Base-by-base conservation (phyloP, 2,888 invertebrate species). In the Coleophora flavipennella region DNA sequence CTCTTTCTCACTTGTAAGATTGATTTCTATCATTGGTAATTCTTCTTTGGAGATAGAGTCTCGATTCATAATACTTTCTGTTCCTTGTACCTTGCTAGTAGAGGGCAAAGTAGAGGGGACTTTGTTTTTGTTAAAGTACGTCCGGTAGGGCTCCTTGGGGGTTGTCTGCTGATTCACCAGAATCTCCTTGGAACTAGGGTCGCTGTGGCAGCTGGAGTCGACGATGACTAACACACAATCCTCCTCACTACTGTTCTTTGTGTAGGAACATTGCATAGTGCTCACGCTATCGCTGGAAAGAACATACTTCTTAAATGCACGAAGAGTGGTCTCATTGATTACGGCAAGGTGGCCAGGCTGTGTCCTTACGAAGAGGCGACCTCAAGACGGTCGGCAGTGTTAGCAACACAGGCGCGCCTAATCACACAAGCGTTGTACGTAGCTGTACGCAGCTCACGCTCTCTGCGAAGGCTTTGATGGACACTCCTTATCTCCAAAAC, bases 221-320 rank as follows among this genome's bases (percentile, higher is more conserved):
- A 68, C 60, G 36, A 67, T 59, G 20, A 72, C 59, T 34, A 66
- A 65, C 49, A 67, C 57, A 11, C 59, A 60, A 43, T 67, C 61
- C 46, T 51, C 62, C 28, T 65, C 54, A 12, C 13, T 27, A 43
- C 44, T 45, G 29, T 48, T 44, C 36, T 58, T 65, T 33, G 42
- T 46, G 7, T 55, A 36, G 25, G 53, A 35, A 48, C 49, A 58
- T 53, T 55, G 57, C 34, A 58, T 46, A 44, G 43, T 51, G 49
- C 49, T 40, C 51, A 59, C 62, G 56, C 68, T 62, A 66, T 68
- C 60, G 53, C 67, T 71, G 62, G 53, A 74, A 67, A 71, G 54
- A 63, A 67, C 45, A 61, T 57, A 61, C 40, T 53, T 57, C 59
- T 59, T 69, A 59, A 62, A 49, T 49, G 54, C 45, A 45, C 55